Evolutionary conservation across 1,140 invertebrate species (phyloP).

Genomic region (Lysiphlebus fabarum): DNA sequence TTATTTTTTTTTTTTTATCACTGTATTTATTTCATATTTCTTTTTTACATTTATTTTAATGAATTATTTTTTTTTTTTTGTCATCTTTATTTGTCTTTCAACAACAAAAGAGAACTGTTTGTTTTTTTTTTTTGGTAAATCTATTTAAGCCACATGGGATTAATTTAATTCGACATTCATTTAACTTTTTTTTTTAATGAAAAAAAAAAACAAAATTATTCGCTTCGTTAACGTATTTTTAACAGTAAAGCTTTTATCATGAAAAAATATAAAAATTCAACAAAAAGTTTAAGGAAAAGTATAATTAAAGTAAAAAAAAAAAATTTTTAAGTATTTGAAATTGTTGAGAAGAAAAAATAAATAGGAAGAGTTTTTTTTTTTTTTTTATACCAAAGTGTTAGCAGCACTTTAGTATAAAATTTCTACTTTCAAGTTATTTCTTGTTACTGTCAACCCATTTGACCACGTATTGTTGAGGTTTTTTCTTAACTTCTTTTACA

Average conservation of each 20-base stretch:
- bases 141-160: background rate
- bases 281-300: background rate
- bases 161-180: conserved; percentile 9
- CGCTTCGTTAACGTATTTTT: conserved; percentile 20
- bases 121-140: background rate
- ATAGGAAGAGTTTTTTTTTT: background rate
- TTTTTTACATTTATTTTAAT: background rate
- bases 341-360: conserved; percentile 10
- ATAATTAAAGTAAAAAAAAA: background rate
- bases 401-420: conserved; percentile 15
- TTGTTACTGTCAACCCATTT: too few relatives aligned
- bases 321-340: conserved; percentile 11
- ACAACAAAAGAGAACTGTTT: background rate
- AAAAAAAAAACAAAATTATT: conserved; percentile 13
- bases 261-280: conserved; percentile 1
- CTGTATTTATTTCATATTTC: background rate
- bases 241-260: conserved; percentile 1
- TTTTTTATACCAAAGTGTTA: conserved; percentile 19
- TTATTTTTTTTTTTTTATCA: too few relatives aligned
- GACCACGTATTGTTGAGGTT: too few relatives aligned
- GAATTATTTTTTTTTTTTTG: background rate
- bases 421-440: background rate
- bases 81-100: conserved; percentile 1
- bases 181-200: background rate
- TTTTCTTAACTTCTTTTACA: too few relatives aligned